These are phyloP conservation scores for Cromileptes altivelis DNA, from an alignment of 2,113 vertebrate genomes.

Conservation along the genomic window DNA sequence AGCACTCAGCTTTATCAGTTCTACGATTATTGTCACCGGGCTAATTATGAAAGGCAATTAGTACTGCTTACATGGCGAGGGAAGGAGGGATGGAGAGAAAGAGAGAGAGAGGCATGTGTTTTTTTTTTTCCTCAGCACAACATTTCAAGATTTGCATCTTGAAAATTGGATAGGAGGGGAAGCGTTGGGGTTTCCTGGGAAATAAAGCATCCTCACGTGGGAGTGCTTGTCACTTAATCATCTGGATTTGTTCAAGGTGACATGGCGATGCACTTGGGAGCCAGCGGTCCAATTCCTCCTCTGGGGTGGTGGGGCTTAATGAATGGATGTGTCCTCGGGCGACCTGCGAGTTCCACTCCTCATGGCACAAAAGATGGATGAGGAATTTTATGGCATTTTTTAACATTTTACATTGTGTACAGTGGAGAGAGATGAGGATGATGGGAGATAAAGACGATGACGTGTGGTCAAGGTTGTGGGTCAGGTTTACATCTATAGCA, in stretches of 20 bases:
- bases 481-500: slow-evolving; percentile 7
- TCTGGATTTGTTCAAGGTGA: slow-evolving; percentile 86
- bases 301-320: slow-evolving; percentile 73
- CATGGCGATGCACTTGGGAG: slow-evolving; percentile 75
- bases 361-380: slow-evolving; percentile 56
- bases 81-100: slow-evolving; percentile 47
- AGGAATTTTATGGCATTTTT: slow-evolving; percentile 60
- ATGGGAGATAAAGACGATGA: slow-evolving; percentile 50
- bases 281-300: slow-evolving; percentile 69
- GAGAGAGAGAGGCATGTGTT: slow-evolving; percentile 10
- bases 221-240: slow-evolving; percentile 83
- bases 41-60: slow-evolving; percentile 89
- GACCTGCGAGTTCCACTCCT: slow-evolving; percentile 53
- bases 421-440: slow-evolving; percentile 16
- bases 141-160: slow-evolving; percentile 74
- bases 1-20: slow-evolving; percentile 70
- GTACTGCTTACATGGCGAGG: slow-evolving; percentile 75
- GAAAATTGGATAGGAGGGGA: slow-evolving; percentile 73
- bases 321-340: slow-evolving; percentile 77
- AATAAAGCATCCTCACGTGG: slow-evolving; percentile 78
- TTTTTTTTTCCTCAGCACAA: slow-evolving; percentile 53
- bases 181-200: slow-evolving; percentile 77
- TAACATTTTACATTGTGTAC: slow-evolving; percentile 41
- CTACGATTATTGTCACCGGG: slow-evolving; percentile 82
- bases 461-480: slow-evolving; percentile 52